These are phyloP conservation scores for Paralichthys olivaceus DNA, from an alignment of 2,113 vertebrate genomes.

Conservation along the genomic window DNA sequence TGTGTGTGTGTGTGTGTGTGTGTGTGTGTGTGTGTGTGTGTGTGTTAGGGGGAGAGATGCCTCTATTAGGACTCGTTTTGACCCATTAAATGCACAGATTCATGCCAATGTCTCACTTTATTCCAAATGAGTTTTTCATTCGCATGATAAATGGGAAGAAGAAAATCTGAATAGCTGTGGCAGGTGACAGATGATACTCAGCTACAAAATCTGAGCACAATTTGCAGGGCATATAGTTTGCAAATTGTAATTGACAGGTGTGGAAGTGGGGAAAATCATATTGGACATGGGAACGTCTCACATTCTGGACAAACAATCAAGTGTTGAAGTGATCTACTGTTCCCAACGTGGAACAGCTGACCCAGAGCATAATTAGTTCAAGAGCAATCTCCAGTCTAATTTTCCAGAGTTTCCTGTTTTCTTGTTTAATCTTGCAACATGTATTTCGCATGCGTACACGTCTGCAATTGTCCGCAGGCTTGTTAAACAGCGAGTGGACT, in stretches of 20 bases:
- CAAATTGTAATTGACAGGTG: slow-evolving; percentile 57
- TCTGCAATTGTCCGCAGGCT: background rate
- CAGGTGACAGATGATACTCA: slow-evolving; percentile 44
- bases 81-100: slow-evolving; percentile 28
- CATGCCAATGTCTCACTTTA: slow-evolving; percentile 26
- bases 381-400: slow-evolving; percentile 9
- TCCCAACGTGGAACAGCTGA: slow-evolving; percentile 9
- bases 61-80: slow-evolving; percentile 16
- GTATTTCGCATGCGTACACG: background rate
- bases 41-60: background rate
- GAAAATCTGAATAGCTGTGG: slow-evolving; percentile 18
- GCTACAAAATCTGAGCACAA: slow-evolving; percentile 32
- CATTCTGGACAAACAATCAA: slow-evolving; percentile 28
- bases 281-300: slow-evolving; percentile 7
- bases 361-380: slow-evolving; percentile 23
- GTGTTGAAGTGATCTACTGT: slow-evolving; percentile 20
- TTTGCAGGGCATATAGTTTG: slow-evolving; percentile 42
- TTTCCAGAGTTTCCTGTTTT: background rate
- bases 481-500: background rate
- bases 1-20: background rate
- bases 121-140: slow-evolving; percentile 30
- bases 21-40: background rate
- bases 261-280: slow-evolving; percentile 39
- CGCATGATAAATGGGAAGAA: background rate
- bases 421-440: background rate